Percentiles rank a stretch among this genome's conserved stretches.
Conservation (phyloP, 2,113 vertebrate species). For the Strix uralensis region DNA sequence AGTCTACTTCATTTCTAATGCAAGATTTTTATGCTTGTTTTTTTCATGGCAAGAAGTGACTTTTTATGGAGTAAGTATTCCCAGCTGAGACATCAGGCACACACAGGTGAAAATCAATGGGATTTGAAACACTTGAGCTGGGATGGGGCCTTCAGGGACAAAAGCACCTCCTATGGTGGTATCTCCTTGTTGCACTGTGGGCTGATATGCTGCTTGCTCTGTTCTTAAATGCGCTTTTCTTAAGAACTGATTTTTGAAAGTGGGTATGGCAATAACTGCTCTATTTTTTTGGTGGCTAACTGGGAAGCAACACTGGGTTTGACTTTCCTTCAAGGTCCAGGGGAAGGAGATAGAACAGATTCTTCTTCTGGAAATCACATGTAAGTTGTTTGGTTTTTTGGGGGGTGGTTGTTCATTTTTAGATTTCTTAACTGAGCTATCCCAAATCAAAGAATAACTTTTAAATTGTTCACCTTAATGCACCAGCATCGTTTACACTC, state of each 20-base stretch:
- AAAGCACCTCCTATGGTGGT: rapidly evolving
- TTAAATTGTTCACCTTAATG: background rate
- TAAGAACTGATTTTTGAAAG: background rate
- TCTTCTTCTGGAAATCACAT: background rate
- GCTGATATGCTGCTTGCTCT: background rate
- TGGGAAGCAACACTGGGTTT: background rate
- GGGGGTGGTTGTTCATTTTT: background rate
- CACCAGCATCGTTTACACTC: background rate
- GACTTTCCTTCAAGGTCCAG: background rate
- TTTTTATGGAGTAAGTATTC: background rate
- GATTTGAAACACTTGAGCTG: background rate
- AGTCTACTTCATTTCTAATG: background rate
- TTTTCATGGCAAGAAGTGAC: background rate
- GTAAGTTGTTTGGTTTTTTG: background rate
- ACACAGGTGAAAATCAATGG: background rate
- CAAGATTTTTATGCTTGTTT: rapidly evolving
- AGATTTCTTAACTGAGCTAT: background rate
- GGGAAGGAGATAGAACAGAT: background rate
- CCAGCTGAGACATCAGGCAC: background rate
- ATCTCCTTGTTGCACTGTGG: rapidly evolving
- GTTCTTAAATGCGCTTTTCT: rapidly evolving
- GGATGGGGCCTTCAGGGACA: background rate
- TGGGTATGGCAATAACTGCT: background rate
- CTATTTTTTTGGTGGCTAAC: background rate
- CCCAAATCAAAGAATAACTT: background rate